Percentiles rank a stretch among this genome's conserved stretches.
Conservation (phyloP, 1,140 invertebrate genomes). For the Spodoptera litura region DNA sequence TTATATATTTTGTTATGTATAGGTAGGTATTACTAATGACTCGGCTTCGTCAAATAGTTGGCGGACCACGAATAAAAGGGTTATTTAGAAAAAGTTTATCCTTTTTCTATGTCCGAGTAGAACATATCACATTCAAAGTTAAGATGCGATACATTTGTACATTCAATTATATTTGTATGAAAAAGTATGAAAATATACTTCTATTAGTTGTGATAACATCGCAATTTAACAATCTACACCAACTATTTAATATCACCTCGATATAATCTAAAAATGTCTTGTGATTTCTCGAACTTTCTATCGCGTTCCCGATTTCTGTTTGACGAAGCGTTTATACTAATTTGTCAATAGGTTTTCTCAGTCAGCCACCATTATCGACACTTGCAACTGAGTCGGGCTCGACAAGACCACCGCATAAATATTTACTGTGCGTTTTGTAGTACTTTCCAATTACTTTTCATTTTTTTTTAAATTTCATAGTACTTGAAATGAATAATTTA, state of each 20-base stretch:
- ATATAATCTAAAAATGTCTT: neutral
- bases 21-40: constrained; percentile 43
- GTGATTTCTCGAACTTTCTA: constrained; percentile 19
- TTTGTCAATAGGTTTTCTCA: constrained; percentile 50
- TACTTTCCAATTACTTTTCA: neutral
- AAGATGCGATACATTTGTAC: constrained; percentile 35
- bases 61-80: neutral
- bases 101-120: neutral
- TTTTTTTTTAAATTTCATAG: neutral
- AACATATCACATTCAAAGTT: neutral
- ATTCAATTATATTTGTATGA: constrained; percentile 27
- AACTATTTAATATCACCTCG: neutral
- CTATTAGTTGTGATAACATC: constrained; percentile 15
- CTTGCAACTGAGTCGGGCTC: constrained; percentile 53
- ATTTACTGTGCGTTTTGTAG: constrained; percentile 31
- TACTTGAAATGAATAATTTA: neutral
- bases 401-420: constrained; percentile 9
- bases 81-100: neutral
- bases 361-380: constrained; percentile 60
- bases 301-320: constrained; percentile 31
- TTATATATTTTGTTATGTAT: constrained; percentile 39
- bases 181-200: constrained; percentile 38
- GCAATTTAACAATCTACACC: constrained; percentile 11
- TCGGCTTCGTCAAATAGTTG: constrained; percentile 39
- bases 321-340: constrained; percentile 46